Evolutionary conservation across 2,113 vertebrate species (phyloP), one percentile per base, ranked within the genome.

Genomic region (Girardinichthys multiradiatus): DNA sequence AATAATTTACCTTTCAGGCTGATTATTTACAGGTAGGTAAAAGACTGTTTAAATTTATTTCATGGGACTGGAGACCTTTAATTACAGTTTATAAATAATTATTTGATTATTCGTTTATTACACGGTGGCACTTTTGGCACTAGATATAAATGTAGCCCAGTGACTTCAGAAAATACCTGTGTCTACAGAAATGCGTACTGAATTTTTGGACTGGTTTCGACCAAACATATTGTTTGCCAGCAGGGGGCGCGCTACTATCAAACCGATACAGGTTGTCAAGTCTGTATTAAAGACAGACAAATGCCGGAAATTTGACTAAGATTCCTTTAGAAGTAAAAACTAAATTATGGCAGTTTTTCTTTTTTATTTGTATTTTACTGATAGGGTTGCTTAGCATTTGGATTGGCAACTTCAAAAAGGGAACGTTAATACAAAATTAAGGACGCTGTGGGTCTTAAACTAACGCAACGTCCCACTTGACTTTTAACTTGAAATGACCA

Each of bases 401-500:
- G 13, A 17, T 15, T 17, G 1, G 3, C 0, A 17, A 27, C 2
- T 26, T 39, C 4, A 27, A 39, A 27, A 2, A 6, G 14, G 0
- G 9, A 26, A 8, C 14, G 17, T 42, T 28, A 28, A 13, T 14
- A 17, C 27, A 42, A 26, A 15, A 2, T 5, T 6, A 17, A 9
- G 6, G 2, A 7, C 26, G 26, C 2, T 17, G 7, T n/a, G 24
- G 19, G 8, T n/a, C 48, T 54, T 11, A n/a, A 54, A 54, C 24
- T 0, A 24, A 54, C 17, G 9, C 48, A n/a, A n/a, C 19, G 9
- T 9, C 24, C 2, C 48, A 9, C 10, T 21, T 12, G 15, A 6
- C 72, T 69, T 82, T 92, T 90, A 89, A 81, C 86, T 62, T 0
- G 68, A 72, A 83, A 75, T 0, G 0, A 0, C 0, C 0, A 31